Conservation (phyloP, 2,888 invertebrate genomes). For the Argynnis bischoffii region DNA sequence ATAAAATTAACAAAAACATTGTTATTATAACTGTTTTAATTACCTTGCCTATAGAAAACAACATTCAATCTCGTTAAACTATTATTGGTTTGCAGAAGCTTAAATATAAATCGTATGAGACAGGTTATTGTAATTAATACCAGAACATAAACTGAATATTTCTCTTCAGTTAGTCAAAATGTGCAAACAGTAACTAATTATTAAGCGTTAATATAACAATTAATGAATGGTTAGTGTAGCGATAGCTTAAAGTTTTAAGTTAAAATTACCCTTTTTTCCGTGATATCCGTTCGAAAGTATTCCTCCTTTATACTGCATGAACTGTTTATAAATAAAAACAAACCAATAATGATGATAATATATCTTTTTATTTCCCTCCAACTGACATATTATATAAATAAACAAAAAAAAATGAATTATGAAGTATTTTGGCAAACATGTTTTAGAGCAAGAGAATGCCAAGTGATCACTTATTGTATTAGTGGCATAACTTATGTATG, state of each 20-base stretch:
- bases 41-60: too few species aligned
- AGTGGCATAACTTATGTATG: slow-evolving; percentile 16
- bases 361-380: slow-evolving; percentile 72
- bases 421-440: slow-evolving; percentile 27
- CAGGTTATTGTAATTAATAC: background rate
- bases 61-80: too few species aligned
- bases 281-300: slow-evolving; percentile 41
- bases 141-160: background rate
- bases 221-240: slow-evolving; percentile 34
- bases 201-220: slow-evolving; percentile 36
- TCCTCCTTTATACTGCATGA: slow-evolving; percentile 42
- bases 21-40: too few species aligned
- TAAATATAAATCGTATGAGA: too few species aligned
- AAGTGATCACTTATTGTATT: slow-evolving; percentile 21
- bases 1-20: too few species aligned
- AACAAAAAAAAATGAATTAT: slow-evolving; percentile 49
- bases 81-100: too few species aligned
- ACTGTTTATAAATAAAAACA: slow-evolving; percentile 67
- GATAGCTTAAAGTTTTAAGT: slow-evolving; percentile 43
- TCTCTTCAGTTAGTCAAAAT: slow-evolving; percentile 4
- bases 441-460: slow-evolving; percentile 28
- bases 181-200: slow-evolving; percentile 26
- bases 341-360: slow-evolving; percentile 73
- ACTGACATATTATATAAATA: slow-evolving; percentile 33
- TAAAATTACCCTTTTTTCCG: slow-evolving; percentile 45